These are phyloP conservation scores for Agrotis clavis DNA, from an alignment of 2,888 invertebrate genomes.

Conservation along the genomic window DNA sequence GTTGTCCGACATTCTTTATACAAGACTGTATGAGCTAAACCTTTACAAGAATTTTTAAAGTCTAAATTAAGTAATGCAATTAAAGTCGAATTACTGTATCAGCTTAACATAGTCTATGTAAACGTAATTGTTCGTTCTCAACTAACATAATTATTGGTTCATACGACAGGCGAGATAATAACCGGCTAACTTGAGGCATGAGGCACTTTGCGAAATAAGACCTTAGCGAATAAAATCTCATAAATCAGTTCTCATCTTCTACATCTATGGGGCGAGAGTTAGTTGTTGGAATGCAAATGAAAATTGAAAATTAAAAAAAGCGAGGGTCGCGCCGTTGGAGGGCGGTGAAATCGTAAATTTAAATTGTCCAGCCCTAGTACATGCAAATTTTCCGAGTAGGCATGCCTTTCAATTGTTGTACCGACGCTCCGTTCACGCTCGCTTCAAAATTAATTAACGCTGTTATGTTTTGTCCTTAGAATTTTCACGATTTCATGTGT, in stretches of 20 bases:
- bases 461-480: slow-evolving; percentile 58
- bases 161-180: slow-evolving; percentile 43
- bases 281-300: slow-evolving; percentile 88
- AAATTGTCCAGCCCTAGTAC: slow-evolving; percentile 89
- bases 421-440: slow-evolving; percentile 56
- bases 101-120: slow-evolving; percentile 15
- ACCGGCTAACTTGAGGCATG: slow-evolving; percentile 42
- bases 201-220: slow-evolving; percentile 41
- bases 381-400: slow-evolving; percentile 87
- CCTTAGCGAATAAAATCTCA: slow-evolving; percentile 54
- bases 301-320: slow-evolving; percentile 91
- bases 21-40: slow-evolving; percentile 4
- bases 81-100: slow-evolving; percentile 24
- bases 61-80: slow-evolving; percentile 23
- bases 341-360: slow-evolving; percentile 89
- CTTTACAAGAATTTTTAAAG: slow-evolving; percentile 4
- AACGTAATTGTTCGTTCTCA: slow-evolving; percentile 46
- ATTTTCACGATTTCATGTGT: slow-evolving; percentile 56
- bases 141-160: slow-evolving; percentile 58
- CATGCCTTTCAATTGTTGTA: slow-evolving; percentile 84
- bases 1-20: slow-evolving; percentile 5
- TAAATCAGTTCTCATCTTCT: slow-evolving; percentile 67
- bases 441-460: slow-evolving; percentile 65
- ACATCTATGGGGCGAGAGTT: slow-evolving; percentile 71
- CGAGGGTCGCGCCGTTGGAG: slow-evolving; percentile 86